Evolutionary conservation across 2,888 invertebrate species (phyloP), one percentile per base, ranked within the genome.

Genomic region (Thecophora atra): DNA sequence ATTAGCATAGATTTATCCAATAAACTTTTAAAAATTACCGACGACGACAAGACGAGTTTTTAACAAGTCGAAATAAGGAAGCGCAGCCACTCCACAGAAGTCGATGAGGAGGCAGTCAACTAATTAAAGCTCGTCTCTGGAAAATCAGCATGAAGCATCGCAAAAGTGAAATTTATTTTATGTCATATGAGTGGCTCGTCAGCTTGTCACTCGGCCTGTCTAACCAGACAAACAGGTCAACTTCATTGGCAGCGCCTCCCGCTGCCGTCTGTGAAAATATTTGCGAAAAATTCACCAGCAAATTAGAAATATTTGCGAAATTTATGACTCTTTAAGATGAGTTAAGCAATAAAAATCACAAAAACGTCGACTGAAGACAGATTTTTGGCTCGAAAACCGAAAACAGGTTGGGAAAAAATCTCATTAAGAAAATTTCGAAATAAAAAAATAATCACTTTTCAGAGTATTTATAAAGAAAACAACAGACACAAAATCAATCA

Each of bases 191-290:
- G 24, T 60, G 47, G 17, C 47, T 15, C 47, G n/a, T 2, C 47
- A 15, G 26, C 24, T 15, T n/a, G 47, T 17, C 47, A 47, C 42
- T 21, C 64, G 47, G 64, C 47, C 24, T 19, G 64, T 24, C n/a
- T 44, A 64, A 64, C 64, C 64, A 64, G 64, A 44, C 21, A 26
- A 64, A 64, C 64, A 64, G 64, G 64, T 26, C 64, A 47, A 47
- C 47, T 26, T 24, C 44, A 24, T 47, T 64, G 44, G 60, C 47
- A 64, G 64, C 64, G 26, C 24, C 64, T 47, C 17, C 47, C 17
- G 47, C 37, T 37, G 37, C 37, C 28, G 58, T n/a, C 21, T 58
- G 58, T 26, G 58, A 58, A 58, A 28, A 15, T 28, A 24, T 24
- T 58, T 47, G 11, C 15, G 58, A 58, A 54, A 2, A 15, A 15